Percentiles rank a stretch among this genome's conserved stretches.
These are phyloP conservation scores for Andrena hattorfiana DNA, from an alignment of 2,888 invertebrate genomes.

Conservation along the genomic window DNA sequence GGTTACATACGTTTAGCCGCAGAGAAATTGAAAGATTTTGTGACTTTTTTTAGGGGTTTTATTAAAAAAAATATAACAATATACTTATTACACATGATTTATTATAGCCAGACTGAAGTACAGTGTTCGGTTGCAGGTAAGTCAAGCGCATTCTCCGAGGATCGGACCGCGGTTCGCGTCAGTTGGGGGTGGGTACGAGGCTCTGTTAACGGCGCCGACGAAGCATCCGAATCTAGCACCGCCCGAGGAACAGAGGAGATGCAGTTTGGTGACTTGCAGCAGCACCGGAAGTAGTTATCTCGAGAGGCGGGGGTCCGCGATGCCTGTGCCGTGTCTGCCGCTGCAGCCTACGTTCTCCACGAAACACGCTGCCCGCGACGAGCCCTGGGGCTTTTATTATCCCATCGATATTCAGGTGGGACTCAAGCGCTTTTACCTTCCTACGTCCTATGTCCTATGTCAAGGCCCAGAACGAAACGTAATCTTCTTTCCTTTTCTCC, in stretches of 20 bases:
- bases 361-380: slow-evolving; percentile 83
- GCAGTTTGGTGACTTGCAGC: slow-evolving; percentile 94
- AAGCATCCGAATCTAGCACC: slow-evolving; percentile 86
- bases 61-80: too few relatives aligned
- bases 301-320: slow-evolving; percentile 92
- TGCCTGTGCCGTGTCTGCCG: slow-evolving; percentile 91
- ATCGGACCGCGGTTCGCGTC: slow-evolving; percentile 87
- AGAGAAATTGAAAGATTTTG: too few relatives aligned
- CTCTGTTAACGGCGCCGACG: slow-evolving; percentile 89
- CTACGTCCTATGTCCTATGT: background rate
- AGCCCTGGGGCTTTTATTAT: slow-evolving; percentile 87
- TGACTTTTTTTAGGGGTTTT: too few relatives aligned
- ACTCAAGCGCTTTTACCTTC: background rate
- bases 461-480: too few relatives aligned
- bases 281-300: slow-evolving; percentile 94
- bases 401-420: slow-evolving; percentile 88
- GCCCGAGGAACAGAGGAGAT: slow-evolving; percentile 86
- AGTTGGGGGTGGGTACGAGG: slow-evolving; percentile 89
- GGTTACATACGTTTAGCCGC: too few relatives aligned
- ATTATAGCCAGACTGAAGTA: too few relatives aligned
- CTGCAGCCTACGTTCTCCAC: slow-evolving; percentile 84
- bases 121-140: slow-evolving; percentile 62
- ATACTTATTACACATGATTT: too few relatives aligned
- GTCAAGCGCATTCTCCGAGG: slow-evolving; percentile 70
- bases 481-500: too few relatives aligned